Base-by-base conservation (phyloP, 2,888 invertebrate species). In the Drosophila rubida region DNA sequence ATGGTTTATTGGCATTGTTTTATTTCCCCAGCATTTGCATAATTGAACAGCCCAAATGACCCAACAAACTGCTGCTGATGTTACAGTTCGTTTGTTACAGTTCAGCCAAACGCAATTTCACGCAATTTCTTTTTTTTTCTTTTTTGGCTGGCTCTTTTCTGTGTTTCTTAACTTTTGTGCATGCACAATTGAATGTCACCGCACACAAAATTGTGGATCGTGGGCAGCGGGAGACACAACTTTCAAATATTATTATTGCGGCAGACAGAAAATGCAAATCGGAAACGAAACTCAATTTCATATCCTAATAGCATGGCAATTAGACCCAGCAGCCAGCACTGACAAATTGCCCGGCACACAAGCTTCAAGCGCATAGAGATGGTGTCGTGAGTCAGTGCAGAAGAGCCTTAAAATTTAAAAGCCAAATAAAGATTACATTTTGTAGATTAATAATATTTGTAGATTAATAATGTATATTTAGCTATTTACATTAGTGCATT, bases 21-120 rank as follows among this genome's bases (percentile, higher is more conserved):
- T 66, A 42, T 54, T 35, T 27, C 23, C 19, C 11, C 11, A 23
- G 25, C 16, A 82, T 80, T 80, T 82, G 80, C 83, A 81, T 82
- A 81, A 77, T 77, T 86, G 59, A 77, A 53, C 27, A 44, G 42
- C 46, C 58, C 13, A 67, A 75, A 67, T 50, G 59, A 50, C 46
- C 60, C 32, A 77, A 59, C 55, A 39, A 77, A 4, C 32, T 32
- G 32, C 11, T 32, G 32, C 32, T 19, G 19, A 19, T 19, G 19
- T 3, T 32, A n/a, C 32, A 32, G n/a, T n/a, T 32, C 32, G 32
- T 32, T 32, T 11, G 11, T 27, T 58, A 45, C 50, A 48, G 61
- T 61, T 41, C 44, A 68, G 66, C 55, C 60, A 63, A 32, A 61
- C 14, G 13, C 35, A 55, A 81, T 70, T 42, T 44, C 22, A 22